These are phyloP conservation scores for Myiotriccus ornatus DNA, from an alignment of 2,797 vertebrate genomes.

Conservation along the genomic window DNA sequence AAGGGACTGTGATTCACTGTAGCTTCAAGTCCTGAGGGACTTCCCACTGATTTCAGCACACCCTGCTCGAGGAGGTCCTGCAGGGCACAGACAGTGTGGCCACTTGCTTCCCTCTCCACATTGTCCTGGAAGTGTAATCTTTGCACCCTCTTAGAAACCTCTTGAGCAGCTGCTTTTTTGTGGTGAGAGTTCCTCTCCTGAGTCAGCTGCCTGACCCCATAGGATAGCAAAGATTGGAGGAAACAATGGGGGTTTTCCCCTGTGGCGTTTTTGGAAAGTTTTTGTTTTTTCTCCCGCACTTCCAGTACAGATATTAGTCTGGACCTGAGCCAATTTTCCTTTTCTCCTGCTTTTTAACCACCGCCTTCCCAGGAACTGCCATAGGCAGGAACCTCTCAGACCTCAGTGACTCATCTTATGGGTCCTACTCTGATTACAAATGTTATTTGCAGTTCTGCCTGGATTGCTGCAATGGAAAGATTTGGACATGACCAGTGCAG, in stretches of 20 bases:
- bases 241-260: not conserved
- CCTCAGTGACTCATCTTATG: not conserved
- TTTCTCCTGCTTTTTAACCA: not conserved
- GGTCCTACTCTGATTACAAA: not conserved
- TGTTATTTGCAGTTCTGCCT: conserved; percentile 34
- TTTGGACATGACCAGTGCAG: not conserved
- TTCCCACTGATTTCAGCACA: not conserved
- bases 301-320: not conserved
- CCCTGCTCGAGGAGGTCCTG: not conserved
- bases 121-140: not conserved
- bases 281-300: not conserved
- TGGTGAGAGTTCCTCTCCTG: not conserved
- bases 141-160: not conserved
- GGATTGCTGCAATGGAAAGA: conserved; percentile 54
- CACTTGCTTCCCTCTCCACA: accelerated
- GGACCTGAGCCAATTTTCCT: not conserved
- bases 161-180: not conserved
- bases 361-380: not conserved
- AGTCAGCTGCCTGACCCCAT: not conserved
- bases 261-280: not conserved
- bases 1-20: not conserved
- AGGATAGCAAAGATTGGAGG: not conserved
- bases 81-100: not conserved
- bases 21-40: not conserved
- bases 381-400: not conserved